Evolutionary conservation across 2,113 vertebrate species (phyloP).

Genomic region (Pteropus alecto): DNA sequence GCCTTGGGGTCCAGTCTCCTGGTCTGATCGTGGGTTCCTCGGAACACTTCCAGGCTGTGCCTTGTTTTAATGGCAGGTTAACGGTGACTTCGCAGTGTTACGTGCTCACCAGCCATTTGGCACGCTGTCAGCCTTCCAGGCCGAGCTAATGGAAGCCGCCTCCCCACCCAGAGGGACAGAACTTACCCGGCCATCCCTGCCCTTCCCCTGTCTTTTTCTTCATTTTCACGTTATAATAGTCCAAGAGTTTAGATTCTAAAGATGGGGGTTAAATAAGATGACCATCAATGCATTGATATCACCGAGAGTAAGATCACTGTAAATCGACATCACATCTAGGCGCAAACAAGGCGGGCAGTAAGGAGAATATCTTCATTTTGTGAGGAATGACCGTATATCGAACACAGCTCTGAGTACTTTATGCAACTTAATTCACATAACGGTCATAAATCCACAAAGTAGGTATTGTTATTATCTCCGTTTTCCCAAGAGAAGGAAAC

Average conservation of each 20-base stretch:
- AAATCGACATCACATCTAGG: neutral
- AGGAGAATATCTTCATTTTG: neutral
- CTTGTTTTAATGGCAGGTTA: neutral
- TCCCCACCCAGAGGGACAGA: neutral
- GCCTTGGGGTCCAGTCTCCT: neutral
- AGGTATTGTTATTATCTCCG: neutral
- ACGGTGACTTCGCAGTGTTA: fast-evolving
- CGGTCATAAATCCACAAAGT: neutral
- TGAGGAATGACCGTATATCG: fast-evolving
- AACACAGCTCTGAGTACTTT: no score
- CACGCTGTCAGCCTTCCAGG: fast-evolving
- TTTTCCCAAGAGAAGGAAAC: neutral
- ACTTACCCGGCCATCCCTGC: neutral
- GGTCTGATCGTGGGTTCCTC: neutral
- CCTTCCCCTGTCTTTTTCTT: neutral
- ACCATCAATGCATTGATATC: neutral
- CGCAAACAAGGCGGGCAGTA: no score
- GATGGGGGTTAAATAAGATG: neutral
- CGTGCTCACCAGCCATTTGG: neutral
- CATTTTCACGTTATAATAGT: neutral
- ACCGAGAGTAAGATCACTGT: neutral
- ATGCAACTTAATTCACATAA: neutral
- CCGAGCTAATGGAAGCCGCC: neutral
- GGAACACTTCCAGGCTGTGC: neutral
- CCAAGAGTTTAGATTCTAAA: neutral